These are phyloP conservation scores for Grammomys dolichurus DNA, from an alignment of 2,113 vertebrate species.

Conservation along the genomic window DNA sequence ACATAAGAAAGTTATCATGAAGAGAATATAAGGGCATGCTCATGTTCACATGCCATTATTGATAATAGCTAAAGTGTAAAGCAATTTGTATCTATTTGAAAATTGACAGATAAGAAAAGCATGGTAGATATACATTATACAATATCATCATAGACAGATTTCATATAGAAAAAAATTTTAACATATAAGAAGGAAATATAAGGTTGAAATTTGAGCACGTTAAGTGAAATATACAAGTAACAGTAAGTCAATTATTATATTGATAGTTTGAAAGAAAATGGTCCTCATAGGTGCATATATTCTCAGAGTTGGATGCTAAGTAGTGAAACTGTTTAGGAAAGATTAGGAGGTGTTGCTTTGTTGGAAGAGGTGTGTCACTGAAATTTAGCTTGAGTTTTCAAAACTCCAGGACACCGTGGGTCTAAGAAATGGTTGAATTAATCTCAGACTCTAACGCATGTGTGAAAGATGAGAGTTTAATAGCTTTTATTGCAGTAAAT, in stretches of 20 bases:
- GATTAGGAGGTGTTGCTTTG: neutral
- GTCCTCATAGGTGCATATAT: neutral
- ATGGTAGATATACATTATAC: neutral
- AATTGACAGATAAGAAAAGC: neutral
- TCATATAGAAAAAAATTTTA: constrained; percentile 31
- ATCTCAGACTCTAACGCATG: neutral
- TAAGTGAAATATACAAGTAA: constrained; percentile 30
- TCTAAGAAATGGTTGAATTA: neutral
- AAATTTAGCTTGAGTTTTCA: neutral
- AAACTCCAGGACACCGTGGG: neutral
- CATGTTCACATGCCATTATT: neutral
- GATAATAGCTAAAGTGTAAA: neutral
- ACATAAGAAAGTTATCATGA: constrained; percentile 37
- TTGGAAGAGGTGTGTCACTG: neutral
- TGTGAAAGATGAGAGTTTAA: neutral
- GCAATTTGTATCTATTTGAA: neutral
- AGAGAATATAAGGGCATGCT: neutral
- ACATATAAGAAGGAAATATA: neutral
- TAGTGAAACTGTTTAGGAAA: neutral
- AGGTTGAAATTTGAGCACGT: neutral
- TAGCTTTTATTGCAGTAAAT: neutral
- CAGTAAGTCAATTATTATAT: neutral
- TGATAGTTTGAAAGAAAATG: neutral
- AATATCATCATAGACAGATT: neutral
- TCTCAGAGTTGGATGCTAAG: no score